Conservation (phyloP, 2,113 vertebrate species). For the Sigmodon hispidus region DNA sequence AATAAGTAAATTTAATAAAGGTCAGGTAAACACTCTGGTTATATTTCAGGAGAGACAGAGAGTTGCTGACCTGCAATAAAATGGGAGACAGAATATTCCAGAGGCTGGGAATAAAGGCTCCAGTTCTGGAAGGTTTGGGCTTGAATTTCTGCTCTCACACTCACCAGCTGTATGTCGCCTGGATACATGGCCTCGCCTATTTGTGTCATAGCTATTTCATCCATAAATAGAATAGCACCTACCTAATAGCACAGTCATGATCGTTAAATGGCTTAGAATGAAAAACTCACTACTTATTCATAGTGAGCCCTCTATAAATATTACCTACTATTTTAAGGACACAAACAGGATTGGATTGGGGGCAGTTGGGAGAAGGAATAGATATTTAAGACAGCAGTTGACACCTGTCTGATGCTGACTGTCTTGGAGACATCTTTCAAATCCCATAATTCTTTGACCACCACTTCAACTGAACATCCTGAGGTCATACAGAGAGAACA, state of each 20-base stretch:
- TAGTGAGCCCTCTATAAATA: not conserved
- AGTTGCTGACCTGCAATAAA: not conserved
- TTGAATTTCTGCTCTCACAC: not conserved
- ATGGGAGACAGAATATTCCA: too few species aligned
- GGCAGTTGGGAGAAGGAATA: not conserved
- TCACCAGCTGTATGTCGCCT: not conserved
- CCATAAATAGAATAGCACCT: conserved; percentile 7
- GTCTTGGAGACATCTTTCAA: not conserved
- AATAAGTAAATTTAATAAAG: not conserved
- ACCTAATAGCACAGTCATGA: not conserved
- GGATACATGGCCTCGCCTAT: not conserved
- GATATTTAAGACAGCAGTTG: not conserved
- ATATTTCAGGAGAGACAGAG: not conserved
- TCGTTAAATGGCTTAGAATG: not conserved
- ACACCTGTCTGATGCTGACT: not conserved
- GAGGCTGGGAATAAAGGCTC: not conserved
- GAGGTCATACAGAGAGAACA: not conserved
- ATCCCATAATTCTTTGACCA: not conserved
- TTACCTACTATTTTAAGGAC: not conserved
- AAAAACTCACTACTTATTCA: not conserved
- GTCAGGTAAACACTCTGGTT: not conserved
- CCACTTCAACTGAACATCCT: not conserved
- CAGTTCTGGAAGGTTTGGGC: not conserved
- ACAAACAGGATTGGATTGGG: not conserved
- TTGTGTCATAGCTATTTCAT: conserved; percentile 8